A percentile compares a stretch with the other conserved stretches of the same genome.
phyloP scores from a whole-genome alignment of 2,888 invertebrate genomes.

The Ethmia dodecea region DNA sequence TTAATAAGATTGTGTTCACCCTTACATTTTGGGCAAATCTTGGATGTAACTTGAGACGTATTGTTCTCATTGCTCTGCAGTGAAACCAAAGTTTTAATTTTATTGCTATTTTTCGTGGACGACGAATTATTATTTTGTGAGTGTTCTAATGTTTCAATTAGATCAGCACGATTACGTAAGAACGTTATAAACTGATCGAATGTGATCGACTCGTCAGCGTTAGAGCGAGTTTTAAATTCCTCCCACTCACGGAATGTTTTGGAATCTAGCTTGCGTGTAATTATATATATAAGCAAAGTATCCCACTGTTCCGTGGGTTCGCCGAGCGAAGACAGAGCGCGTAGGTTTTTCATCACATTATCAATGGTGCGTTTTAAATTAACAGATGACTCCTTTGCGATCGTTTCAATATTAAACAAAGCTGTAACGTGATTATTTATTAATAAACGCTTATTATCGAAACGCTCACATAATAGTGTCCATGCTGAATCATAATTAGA shows the following conservation, averaged over 20 bases:
- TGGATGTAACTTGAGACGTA: background rate
- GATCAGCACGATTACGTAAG: conserved; percentile 19
- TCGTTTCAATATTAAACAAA: conserved; percentile 18
- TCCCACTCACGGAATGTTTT: conserved; percentile 25
- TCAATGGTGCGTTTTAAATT: conserved; percentile 19
- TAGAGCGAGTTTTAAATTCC: conserved; percentile 17
- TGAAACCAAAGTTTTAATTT: conserved; percentile 9
- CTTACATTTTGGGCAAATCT: conserved; percentile 10
- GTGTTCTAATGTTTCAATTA: conserved; percentile 18
- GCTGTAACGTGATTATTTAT: conserved; percentile 21
- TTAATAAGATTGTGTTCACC: conserved; percentile 16
- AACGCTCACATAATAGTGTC: conserved; percentile 21
- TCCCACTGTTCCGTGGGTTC: conserved; percentile 20
- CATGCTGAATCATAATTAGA: conserved; percentile 21
- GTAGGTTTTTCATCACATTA: conserved; percentile 21
- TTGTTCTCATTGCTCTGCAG: background rate
- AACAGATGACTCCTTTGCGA: conserved; percentile 19
- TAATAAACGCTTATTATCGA: conserved; percentile 20
- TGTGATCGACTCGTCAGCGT: conserved; percentile 10
- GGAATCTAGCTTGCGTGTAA: conserved; percentile 21
- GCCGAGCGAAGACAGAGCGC: conserved; percentile 18
- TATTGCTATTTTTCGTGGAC: background rate
- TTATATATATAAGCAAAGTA: conserved; percentile 21
- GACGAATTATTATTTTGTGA: background rate
- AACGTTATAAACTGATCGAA: conserved; percentile 17